Evolutionary conservation across 1,140 invertebrate species (phyloP).

Genomic region (Eueides isabella): DNA sequence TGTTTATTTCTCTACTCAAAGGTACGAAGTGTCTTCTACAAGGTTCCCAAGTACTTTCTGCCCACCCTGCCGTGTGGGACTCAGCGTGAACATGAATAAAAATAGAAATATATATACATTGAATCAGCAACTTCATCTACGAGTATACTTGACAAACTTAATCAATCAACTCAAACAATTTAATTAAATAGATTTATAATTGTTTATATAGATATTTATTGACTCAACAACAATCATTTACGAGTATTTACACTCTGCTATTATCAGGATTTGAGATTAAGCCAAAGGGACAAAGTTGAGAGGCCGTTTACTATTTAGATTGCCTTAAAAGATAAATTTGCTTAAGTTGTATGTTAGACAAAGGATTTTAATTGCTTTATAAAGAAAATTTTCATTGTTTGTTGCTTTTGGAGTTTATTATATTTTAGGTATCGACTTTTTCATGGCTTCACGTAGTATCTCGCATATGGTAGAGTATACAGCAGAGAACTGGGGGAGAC

Average conservation of each 20-base stretch:
- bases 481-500: no score
- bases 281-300: not conserved
- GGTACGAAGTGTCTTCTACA: no score
- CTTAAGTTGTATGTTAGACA: not conserved
- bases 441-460: no score
- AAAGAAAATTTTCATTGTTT: not conserved
- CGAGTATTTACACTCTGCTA: not conserved
- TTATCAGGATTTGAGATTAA: not conserved
- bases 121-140: no score
- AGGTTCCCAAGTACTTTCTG: no score
- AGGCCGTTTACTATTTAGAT: not conserved
- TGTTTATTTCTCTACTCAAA: no score
- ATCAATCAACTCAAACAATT: not conserved
- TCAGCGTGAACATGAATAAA: no score
- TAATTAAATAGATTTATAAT: constrained; percentile 4
- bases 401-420: not conserved
- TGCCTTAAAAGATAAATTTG: constrained; percentile 4
- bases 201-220: not conserved
- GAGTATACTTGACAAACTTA: no score
- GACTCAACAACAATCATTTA: not conserved
- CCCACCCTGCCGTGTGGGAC: no score
- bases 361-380: not conserved
- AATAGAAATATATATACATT: no score
- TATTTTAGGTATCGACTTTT: not conserved
- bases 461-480: no score